Percentiles rank a stretch among this genome's conserved stretches.
These are phyloP conservation scores for Colletes collaris DNA, from an alignment of 2,888 invertebrate genomes.

Conservation along the genomic window DNA sequence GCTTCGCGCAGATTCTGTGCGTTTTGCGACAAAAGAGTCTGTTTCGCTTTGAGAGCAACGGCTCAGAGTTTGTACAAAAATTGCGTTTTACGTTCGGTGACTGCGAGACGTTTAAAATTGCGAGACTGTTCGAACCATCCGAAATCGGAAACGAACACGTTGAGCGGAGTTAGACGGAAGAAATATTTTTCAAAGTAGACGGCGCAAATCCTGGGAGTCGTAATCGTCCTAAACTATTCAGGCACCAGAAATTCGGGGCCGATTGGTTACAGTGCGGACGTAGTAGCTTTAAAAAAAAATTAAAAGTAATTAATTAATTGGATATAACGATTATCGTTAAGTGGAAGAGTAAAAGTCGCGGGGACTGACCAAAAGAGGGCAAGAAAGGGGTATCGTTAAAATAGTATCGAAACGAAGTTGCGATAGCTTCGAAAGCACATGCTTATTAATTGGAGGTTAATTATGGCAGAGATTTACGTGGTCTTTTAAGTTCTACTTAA, in stretches of 20 bases:
- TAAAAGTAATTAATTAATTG: no score
- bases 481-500: conserved; percentile 29
- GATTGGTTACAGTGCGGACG: no score
- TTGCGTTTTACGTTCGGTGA: not conserved
- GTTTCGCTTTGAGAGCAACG: not conserved
- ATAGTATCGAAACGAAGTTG: not conserved
- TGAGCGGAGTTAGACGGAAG: no score
- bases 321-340: no score
- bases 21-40: not conserved
- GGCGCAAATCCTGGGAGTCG: no score
- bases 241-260: no score
- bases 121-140: not conserved
- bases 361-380: no score
- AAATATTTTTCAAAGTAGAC: no score
- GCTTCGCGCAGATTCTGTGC: not conserved
- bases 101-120: not conserved
- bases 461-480: conserved; percentile 9
- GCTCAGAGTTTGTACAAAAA: not conserved
- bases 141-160: not conserved
- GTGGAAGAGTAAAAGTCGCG: no score
- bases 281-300: no score
- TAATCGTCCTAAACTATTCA: no score
- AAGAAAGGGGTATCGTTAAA: not conserved
- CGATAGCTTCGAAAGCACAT: not conserved
- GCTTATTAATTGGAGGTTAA: conserved; percentile 24